Evolutionary conservation across 2,888 invertebrate genomes (phyloP).

Genomic region (Unio delphinus): DNA sequence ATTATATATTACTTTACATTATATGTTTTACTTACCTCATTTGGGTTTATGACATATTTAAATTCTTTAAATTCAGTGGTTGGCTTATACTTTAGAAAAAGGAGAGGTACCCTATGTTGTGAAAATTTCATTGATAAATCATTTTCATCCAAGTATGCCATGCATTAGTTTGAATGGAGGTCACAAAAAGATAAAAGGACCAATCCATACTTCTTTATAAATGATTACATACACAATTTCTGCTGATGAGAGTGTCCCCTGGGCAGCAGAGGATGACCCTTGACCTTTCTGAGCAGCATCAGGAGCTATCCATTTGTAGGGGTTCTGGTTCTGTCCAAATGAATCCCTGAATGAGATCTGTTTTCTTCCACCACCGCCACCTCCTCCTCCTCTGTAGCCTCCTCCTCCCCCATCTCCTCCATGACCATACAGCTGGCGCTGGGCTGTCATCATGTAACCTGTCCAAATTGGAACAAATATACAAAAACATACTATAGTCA

Average conservation of each 20-base stretch:
- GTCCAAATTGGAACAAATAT: neutral
- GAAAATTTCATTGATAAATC: neutral
- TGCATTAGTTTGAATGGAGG: no score
- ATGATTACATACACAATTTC: constrained; percentile 52
- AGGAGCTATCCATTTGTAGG: constrained; percentile 45
- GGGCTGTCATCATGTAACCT: constrained; percentile 36
- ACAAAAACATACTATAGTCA: neutral
- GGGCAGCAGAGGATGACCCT: constrained; percentile 5
- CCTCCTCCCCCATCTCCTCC: constrained; percentile 23
- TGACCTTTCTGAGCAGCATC: constrained; percentile 22
- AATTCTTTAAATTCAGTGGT: no score
- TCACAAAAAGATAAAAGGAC: neutral
- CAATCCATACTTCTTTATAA: neutral
- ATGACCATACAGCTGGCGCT: constrained; percentile 46
- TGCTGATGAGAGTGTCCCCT: constrained; percentile 26
- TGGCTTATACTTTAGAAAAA: neutral
- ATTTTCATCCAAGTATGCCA: neutral
- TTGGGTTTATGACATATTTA: no score
- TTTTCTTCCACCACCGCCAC: constrained; percentile 16
- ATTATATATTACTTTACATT: no score
- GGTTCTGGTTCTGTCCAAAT: constrained; percentile 31
- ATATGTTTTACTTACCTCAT: no score
- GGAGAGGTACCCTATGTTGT: neutral
- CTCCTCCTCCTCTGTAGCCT: constrained; percentile 10
- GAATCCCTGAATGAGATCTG: constrained; percentile 27